A percentile compares a stretch with the other conserved stretches of the same genome.
Conservation (phyloP, 1,140 invertebrate species). For the Muscidifurax raptorellus region DNA sequence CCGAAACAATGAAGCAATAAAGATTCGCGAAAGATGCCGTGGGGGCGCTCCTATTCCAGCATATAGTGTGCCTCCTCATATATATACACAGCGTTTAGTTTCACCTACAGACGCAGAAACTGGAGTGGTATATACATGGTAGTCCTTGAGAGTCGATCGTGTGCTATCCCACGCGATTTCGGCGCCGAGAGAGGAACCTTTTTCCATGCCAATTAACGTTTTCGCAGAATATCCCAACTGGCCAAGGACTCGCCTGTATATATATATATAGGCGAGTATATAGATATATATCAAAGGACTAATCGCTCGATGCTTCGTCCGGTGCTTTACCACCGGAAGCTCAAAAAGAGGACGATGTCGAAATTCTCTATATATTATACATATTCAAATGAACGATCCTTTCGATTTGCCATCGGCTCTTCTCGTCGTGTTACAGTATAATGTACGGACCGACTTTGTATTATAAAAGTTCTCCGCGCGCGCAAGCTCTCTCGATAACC, state of each 20-base stretch:
- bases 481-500: too few relatives aligned
- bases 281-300: neutral
- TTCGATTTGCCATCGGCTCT: neutral
- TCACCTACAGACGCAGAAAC: neutral
- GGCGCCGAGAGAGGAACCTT: slow-evolving; percentile 11
- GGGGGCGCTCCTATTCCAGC: slow-evolving; percentile 24
- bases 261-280: neutral
- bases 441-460: neutral
- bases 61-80: neutral
- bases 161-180: slow-evolving; percentile 30
- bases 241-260: neutral
- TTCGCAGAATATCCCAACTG: slow-evolving; percentile 32
- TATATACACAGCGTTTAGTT: neutral
- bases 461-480: too few relatives aligned
- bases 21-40: slow-evolving; percentile 48
- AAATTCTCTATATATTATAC: neutral
- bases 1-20: slow-evolving; percentile 47
- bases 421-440: neutral
- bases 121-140: neutral
- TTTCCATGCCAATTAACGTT: slow-evolving; percentile 48
- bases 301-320: slow-evolving; percentile 9
- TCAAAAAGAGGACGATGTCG: neutral
- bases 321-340: slow-evolving; percentile 36
- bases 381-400: neutral
- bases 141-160: slow-evolving; percentile 28